Evolutionary conservation across 2,797 vertebrate species (phyloP).

Genomic region (Liasis olivaceus): DNA sequence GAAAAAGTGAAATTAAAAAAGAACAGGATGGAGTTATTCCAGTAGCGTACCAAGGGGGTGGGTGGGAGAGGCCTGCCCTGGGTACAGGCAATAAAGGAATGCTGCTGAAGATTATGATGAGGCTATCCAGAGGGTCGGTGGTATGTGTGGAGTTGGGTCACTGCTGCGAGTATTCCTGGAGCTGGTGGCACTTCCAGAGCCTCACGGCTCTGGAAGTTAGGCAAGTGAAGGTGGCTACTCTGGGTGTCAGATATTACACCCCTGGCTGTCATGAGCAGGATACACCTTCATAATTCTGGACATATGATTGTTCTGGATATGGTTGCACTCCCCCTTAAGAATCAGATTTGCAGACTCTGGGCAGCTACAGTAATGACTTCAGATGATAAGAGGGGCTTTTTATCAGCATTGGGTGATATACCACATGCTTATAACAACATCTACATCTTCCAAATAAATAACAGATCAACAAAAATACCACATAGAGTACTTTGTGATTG

Average conservation of each 20-base stretch:
- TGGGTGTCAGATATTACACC: neutral
- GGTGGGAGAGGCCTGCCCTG: neutral
- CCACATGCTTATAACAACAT: neutral
- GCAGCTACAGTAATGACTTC: neutral
- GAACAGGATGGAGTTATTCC: neutral
- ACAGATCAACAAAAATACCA: neutral
- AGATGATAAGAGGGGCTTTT: neutral
- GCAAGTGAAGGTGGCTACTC: neutral
- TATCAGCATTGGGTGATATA: neutral
- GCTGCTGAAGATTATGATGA: neutral
- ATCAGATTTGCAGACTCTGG: neutral
- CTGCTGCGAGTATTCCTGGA: neutral
- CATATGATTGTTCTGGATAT: neutral
- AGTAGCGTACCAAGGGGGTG: neutral
- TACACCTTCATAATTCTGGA: neutral
- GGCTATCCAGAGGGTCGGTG: neutral
- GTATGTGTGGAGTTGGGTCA: neutral
- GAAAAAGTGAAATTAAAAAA: neutral
- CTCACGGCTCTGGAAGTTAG: neutral
- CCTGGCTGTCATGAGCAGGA: neutral
- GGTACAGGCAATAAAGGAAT: neutral
- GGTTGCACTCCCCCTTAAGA: neutral
- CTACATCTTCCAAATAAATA: neutral
- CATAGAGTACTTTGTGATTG: neutral
- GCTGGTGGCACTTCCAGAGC: neutral